phyloP scores from a whole-genome alignment of 2,113 vertebrate species.

The Ploceus nigricollis region DNA sequence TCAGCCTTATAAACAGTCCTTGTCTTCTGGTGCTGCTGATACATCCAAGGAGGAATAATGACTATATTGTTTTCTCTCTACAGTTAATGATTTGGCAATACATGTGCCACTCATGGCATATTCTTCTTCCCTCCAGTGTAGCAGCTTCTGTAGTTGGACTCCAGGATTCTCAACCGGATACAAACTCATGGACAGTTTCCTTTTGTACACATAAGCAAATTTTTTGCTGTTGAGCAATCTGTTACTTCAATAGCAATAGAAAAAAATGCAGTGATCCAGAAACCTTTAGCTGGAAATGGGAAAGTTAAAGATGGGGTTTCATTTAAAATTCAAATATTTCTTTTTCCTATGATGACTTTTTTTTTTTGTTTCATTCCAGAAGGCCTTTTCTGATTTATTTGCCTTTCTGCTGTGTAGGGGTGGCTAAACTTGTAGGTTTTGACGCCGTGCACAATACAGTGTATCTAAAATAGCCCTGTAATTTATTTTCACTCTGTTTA shows the following conservation, averaged over 20 bases:
- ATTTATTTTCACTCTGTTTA: not conserved
- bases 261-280: not conserved
- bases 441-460: not conserved
- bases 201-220: not conserved
- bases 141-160: not conserved
- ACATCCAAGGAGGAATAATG: not conserved
- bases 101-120: not conserved
- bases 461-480: not conserved
- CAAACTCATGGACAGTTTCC: not conserved
- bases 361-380: not conserved
- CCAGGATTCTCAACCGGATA: not conserved
- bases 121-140: not conserved
- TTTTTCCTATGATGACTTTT: not conserved
- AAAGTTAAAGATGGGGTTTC: not conserved
- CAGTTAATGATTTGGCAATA: not conserved
- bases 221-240: not conserved
- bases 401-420: not conserved
- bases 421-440: not conserved
- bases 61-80: not conserved
- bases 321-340: not conserved
- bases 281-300: not conserved
- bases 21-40: not conserved
- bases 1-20: not conserved
- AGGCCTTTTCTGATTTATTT: not conserved
- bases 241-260: not conserved